phyloP scores from a whole-genome alignment of 2,888 invertebrate species.

The Acrocera orbiculus region DNA sequence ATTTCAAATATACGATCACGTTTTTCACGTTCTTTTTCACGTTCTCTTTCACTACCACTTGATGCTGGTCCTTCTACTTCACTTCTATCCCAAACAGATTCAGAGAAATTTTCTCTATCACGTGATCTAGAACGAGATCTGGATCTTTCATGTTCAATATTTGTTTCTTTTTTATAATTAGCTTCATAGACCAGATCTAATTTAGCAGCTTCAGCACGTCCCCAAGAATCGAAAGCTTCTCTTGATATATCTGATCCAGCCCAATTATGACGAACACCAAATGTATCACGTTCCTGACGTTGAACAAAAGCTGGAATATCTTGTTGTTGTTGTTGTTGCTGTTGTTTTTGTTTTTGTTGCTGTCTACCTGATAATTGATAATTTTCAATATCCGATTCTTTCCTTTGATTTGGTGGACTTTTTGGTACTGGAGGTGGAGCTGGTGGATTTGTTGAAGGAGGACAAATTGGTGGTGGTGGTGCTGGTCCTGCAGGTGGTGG shows the following conservation, averaged over 20 bases:
- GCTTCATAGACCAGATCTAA: slow-evolving; percentile 29
- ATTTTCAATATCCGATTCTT: slow-evolving; percentile 14
- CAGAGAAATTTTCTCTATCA: slow-evolving; percentile 31
- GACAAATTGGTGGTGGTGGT: slow-evolving; percentile 40
- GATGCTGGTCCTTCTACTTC: slow-evolving; percentile 32
- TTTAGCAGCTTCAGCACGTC: slow-evolving; percentile 30
- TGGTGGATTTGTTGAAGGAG: slow-evolving; percentile 35
- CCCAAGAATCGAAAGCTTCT: slow-evolving; percentile 29
- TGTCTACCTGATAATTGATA: no score
- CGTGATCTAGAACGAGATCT: slow-evolving; percentile 29
- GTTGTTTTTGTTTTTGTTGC: no score
- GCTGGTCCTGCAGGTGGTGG: slow-evolving; percentile 48
- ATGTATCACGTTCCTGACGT: slow-evolving; percentile 52
- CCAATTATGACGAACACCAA: slow-evolving; percentile 52
- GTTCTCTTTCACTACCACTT: slow-evolving; percentile 28
- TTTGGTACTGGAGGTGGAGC: slow-evolving; percentile 49
- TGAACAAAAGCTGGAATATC: slow-evolving; percentile 42
- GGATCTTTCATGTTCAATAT: slow-evolving; percentile 25
- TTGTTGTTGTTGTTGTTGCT: slow-evolving; percentile 17
- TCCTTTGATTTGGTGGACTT: slow-evolving; percentile 34
- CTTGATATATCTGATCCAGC: slow-evolving; percentile 25
- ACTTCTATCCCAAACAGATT: slow-evolving; percentile 31
- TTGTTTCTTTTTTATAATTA: slow-evolving; percentile 24
- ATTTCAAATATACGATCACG: slow-evolving; percentile 30
- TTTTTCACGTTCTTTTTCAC: slow-evolving; percentile 30